Conservation (phyloP, 1,140 invertebrate species). For the Zophobas morio region DNA sequence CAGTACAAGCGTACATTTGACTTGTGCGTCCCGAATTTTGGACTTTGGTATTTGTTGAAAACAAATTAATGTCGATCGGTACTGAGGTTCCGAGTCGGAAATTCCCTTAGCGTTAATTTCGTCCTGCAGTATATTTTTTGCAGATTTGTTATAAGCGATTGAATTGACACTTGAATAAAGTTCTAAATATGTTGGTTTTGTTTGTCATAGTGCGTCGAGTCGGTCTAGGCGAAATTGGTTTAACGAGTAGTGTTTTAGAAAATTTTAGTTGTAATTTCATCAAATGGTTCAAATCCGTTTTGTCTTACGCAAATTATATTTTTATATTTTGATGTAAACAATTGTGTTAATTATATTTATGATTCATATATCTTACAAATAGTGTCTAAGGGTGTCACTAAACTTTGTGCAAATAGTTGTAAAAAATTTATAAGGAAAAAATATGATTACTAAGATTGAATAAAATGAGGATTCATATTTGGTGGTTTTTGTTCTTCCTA, state of each 20-base stretch:
- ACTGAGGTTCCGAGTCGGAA: background rate
- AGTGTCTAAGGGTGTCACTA: slow-evolving; percentile 23
- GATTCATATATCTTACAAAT: background rate
- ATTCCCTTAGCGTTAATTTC: slow-evolving; percentile 7
- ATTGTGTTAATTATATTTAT: background rate
- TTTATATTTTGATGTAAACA: slow-evolving; percentile 20
- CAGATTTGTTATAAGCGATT: background rate
- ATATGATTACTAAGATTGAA: background rate
- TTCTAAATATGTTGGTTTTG: no score
- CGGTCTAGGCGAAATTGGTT: no score
- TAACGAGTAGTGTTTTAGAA: no score
- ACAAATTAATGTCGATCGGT: background rate
- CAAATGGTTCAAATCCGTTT: background rate
- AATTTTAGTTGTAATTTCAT: no score
- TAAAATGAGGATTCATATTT: slow-evolving; percentile 21
- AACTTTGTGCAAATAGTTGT: slow-evolving; percentile 32
- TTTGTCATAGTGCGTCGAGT: no score
- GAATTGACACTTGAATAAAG: no score
- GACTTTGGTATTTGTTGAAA: background rate
- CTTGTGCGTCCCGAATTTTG: slow-evolving; percentile 1
- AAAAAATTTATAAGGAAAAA: slow-evolving; percentile 31
- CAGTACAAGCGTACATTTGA: slow-evolving; percentile 6
- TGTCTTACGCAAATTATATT: slow-evolving; percentile 24
- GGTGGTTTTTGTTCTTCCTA: background rate
- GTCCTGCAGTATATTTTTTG: background rate